Percentiles rank a stretch among this genome's conserved stretches.
phyloP scores from a whole-genome alignment of 2,888 invertebrate species.

The Sesamia inferens region DNA sequence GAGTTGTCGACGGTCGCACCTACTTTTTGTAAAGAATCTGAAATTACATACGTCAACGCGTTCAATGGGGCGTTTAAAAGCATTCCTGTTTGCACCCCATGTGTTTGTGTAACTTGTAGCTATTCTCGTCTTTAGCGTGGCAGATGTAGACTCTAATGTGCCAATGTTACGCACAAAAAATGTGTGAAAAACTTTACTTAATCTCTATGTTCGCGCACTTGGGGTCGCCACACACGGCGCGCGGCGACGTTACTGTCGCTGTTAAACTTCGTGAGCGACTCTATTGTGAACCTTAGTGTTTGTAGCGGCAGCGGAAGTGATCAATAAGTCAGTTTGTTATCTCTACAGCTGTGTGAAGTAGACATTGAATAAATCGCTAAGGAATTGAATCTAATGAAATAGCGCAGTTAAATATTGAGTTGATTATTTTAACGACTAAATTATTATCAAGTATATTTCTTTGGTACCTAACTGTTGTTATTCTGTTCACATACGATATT shows the following conservation, averaged over 20 bases:
- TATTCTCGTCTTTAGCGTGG: conserved; percentile 70
- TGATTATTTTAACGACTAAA: neutral
- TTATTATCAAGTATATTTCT: neutral
- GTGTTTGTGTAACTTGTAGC: conserved; percentile 70
- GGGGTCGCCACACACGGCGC: conserved; percentile 53
- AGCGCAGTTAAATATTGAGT: conserved; percentile 13
- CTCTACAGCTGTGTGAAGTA: conserved; percentile 39
- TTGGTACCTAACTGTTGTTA: conserved; percentile 10
- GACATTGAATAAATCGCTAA: conserved; percentile 7
- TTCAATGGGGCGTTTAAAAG: conserved; percentile 84
- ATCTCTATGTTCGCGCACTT: conserved; percentile 53
- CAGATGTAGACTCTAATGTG: conserved; percentile 70
- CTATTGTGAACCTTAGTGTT: conserved; percentile 17
- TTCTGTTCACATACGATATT: conserved; percentile 31
- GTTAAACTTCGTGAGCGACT: conserved; percentile 42
- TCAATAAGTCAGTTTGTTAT: conserved; percentile 43
- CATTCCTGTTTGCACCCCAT: conserved; percentile 76
- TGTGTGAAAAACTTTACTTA: conserved; percentile 58
- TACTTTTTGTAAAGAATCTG: conserved; percentile 81
- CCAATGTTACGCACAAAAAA: conserved; percentile 70
- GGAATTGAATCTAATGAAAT: conserved; percentile 35
- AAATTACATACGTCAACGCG: conserved; percentile 85
- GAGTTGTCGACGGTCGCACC: conserved; percentile 69
- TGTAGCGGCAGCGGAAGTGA: conserved; percentile 32
- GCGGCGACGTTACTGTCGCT: conserved; percentile 29